Percentiles rank a stretch among this genome's conserved stretches.
Evolutionary conservation across 2,888 invertebrate species (phyloP).

Genomic region (Anticlea derivata): DNA sequence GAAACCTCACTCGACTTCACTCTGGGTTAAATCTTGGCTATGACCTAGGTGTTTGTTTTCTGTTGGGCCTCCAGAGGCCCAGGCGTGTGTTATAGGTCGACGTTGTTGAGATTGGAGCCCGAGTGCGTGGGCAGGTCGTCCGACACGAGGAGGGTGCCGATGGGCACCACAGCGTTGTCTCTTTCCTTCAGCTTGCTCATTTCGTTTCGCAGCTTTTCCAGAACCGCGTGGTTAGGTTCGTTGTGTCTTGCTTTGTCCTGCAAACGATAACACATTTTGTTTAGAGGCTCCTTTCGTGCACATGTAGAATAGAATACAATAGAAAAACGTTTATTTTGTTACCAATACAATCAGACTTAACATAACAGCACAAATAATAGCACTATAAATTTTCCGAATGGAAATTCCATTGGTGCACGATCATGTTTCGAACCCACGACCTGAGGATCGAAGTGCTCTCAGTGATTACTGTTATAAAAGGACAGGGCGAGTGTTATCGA

Average conservation of each 20-base stretch:
- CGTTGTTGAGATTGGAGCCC: slow-evolving; percentile 90
- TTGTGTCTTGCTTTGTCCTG: slow-evolving; percentile 92
- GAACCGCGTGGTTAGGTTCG: slow-evolving; percentile 95
- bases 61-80: not conserved
- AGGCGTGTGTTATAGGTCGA: slow-evolving; percentile 84
- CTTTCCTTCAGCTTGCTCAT: slow-evolving; percentile 90
- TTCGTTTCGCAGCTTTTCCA: slow-evolving; percentile 92
- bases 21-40: not conserved
- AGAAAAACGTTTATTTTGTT: too few relatives aligned
- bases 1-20: not conserved
- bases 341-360: too few relatives aligned
- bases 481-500: too few relatives aligned
- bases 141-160: slow-evolving; percentile 77
- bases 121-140: slow-evolving; percentile 87
- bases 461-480: too few relatives aligned
- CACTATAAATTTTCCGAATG: too few relatives aligned
- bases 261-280: too few relatives aligned
- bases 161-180: slow-evolving; percentile 84
- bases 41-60: not conserved
- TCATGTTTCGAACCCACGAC: too few relatives aligned
- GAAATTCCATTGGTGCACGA: too few relatives aligned
- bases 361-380: too few relatives aligned
- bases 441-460: too few relatives aligned
- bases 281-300: too few relatives aligned
- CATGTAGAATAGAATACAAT: too few relatives aligned